A percentile compares a stretch with the other conserved stretches of the same genome.
Evolutionary conservation across 2,113 vertebrate species (phyloP).

Genomic region (Chamaea fasciata): DNA sequence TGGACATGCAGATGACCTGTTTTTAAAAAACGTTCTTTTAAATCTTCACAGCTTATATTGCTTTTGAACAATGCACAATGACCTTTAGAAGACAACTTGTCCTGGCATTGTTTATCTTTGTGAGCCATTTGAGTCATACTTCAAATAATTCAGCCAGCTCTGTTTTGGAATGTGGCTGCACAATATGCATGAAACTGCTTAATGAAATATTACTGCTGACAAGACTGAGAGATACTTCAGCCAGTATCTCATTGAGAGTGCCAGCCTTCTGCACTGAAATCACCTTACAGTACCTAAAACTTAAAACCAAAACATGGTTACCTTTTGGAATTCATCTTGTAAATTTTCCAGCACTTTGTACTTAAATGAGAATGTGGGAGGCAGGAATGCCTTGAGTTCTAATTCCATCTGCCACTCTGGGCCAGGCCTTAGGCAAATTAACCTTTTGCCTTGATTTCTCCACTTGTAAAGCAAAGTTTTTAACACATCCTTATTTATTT

Average conservation of each 20-base stretch:
- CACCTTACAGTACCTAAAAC: not conserved
- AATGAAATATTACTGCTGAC: not conserved
- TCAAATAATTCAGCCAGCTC: not conserved
- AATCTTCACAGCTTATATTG: not conserved
- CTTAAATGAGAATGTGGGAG: not conserved
- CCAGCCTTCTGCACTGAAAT: not conserved
- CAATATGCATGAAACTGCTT: not conserved
- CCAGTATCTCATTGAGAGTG: not conserved
- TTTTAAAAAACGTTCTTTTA: not conserved
- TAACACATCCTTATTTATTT: slow-evolving; percentile 19
- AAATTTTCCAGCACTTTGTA: not conserved
- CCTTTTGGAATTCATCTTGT: not conserved
- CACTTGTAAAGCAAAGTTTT: slow-evolving; percentile 5
- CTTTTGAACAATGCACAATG: not conserved
- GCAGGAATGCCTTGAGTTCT: not conserved
- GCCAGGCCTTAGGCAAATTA: slow-evolving; percentile 12
- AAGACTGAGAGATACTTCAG: not conserved
- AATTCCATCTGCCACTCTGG: not conserved
- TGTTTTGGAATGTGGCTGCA: not conserved
- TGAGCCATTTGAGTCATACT: not conserved
- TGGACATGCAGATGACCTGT: not conserved
- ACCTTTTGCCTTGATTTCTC: not conserved
- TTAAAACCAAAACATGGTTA: not conserved
- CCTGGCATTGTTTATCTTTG: not conserved
- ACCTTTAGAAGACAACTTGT: not conserved